These are phyloP conservation scores for Griposia aprilina DNA, from an alignment of 2,888 invertebrate genomes.

Conservation along the genomic window DNA sequence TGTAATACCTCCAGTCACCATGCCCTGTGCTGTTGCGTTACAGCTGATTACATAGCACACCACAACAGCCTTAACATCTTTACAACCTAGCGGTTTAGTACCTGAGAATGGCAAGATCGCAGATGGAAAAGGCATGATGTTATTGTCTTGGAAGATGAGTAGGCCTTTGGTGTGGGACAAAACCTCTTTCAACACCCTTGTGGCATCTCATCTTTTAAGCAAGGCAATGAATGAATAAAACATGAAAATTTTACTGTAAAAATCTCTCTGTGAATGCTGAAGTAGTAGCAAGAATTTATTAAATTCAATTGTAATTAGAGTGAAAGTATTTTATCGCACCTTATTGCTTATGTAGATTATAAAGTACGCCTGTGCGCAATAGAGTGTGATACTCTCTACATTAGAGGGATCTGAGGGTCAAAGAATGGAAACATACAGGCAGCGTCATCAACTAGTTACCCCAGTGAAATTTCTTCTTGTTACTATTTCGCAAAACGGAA, in stretches of 20 bases:
- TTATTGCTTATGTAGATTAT: background rate
- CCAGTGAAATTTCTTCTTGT: too few relatives aligned
- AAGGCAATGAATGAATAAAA: background rate
- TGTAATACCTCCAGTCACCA: background rate
- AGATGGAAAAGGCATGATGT: background rate
- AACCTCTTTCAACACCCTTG: background rate
- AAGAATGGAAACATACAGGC: too few relatives aligned
- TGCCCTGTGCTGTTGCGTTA: background rate
- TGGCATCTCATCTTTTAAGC: background rate
- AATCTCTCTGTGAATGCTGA: background rate
- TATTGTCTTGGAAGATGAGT: background rate
- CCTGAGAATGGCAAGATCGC: background rate
- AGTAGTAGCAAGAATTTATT: background rate
- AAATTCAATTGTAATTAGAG: background rate
- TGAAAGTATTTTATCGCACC: background rate
- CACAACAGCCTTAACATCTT: background rate
- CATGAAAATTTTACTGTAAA: background rate
- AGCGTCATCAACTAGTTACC: too few relatives aligned
- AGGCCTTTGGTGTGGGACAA: background rate
- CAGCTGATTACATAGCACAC: background rate
- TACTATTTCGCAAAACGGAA: background rate
- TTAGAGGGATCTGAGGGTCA: background rate
- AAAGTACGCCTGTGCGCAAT: background rate
- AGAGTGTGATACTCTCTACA: background rate
- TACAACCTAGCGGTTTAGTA: background rate